A percentile compares a stretch with the other conserved stretches of the same genome.
Conservation (phyloP, 2,113 vertebrate genomes). For the Carassius carassius region DNA sequence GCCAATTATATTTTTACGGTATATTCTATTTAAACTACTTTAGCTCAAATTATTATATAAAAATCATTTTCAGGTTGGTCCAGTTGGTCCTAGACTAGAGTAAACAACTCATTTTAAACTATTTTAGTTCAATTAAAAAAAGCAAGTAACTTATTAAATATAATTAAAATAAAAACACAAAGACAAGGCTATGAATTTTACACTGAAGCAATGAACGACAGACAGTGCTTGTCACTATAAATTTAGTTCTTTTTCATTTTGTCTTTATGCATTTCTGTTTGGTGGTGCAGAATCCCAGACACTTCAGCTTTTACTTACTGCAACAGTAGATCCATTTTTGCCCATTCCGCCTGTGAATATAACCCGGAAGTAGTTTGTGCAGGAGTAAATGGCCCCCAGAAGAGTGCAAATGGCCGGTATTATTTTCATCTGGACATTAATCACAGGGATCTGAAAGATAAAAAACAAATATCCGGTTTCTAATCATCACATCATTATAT, state of each 20-base stretch:
- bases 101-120: no score
- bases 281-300: no score
- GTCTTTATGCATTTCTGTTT: not conserved
- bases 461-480: not conserved
- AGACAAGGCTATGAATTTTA: not conserved
- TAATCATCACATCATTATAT: no score
- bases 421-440: conserved; percentile 86
- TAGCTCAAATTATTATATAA: no score
- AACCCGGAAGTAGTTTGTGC: conserved; percentile 87
- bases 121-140: no score
- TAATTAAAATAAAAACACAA: not conserved
- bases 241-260: no score
- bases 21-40: no score
- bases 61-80: no score
- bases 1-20: no score
- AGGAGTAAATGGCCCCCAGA: conserved; percentile 86
- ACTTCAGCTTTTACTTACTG: conserved; percentile 71
- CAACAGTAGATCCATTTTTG: conserved; percentile 89
- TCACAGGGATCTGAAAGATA: conserved; percentile 79
- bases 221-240: no score
- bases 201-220: not conserved
- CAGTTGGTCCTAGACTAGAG: no score
- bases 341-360: conserved; percentile 89
- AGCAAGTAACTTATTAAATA: not conserved
- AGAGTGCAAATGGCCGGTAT: conserved; percentile 85